Base-by-base conservation (phyloP, 2,888 invertebrate species). In the Tenthredo livida region DNA sequence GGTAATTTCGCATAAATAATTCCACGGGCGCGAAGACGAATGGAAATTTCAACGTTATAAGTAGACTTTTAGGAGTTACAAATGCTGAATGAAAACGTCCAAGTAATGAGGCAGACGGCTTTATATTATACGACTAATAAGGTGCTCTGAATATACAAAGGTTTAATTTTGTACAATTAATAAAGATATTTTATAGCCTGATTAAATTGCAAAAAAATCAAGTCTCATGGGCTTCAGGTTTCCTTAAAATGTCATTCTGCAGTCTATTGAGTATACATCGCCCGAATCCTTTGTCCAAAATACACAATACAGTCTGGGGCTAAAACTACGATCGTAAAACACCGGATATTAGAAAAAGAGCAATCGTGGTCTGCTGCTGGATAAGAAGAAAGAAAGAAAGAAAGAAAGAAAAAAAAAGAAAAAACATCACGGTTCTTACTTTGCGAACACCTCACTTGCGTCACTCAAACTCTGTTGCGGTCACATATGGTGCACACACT, bases 321-420 rank as follows among this genome's bases (percentile, higher is more conserved):
- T 67, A 67, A 67, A 67, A 67, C 67, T 6, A 25, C 67, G 67
- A 67, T 33, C 29, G 67, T 25, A 33, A 67, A 67, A 67, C 67
- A 33, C 67, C 67, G 33, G 67, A 67, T 67, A 67, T 67, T 67
- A 67, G 33, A 67, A 67, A 67, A 33, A 67, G 33, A 67, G 67
- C 15, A 67, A 29, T 67, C 33, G 29, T 12, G 7, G 17, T 67
- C 61, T 33, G 67, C 33, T 17, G 67, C 67, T 67, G 33, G 67
- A 67, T 6, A n/a, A n/a, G n/a, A 54, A 54, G 1, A 54, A 54
- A 54, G 7, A 54, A n/a, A 43, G 7, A 9, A 17, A 21, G 4
- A 54, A 17, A 43, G 10, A 9, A 17, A 21, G 4, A 37, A 37
- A 37, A 37, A 50, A 50, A 17, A 54, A 54, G n/a, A 73, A 3